Evolutionary conservation across 2,113 vertebrate genomes (phyloP), one percentile per base, ranked within the genome.

Genomic region (Callospermophilus lateralis): DNA sequence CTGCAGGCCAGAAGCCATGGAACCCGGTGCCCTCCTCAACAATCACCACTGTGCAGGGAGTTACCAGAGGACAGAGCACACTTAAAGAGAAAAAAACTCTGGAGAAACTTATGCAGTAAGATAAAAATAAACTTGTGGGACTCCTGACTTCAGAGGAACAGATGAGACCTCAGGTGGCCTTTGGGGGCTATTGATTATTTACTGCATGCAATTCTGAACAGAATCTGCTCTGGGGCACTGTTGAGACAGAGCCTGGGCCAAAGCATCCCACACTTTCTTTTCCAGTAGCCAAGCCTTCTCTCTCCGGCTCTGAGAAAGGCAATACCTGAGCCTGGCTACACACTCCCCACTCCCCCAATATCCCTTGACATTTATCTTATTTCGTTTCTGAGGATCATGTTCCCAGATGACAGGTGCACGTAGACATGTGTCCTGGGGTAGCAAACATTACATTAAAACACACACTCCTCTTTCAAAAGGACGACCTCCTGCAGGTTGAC

Each of bases 341-440:
- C 30, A 30, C 72, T 26, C 26, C 85, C 80, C 90, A 77, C 20
- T 39, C 74, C 48, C 63, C 53, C 55, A 61, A 68, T 9, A 48
- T 37, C 65, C 72, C 55, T 39, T 32, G 48, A 90, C 77, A 70
- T 55, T 93, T 55, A 83, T 70, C 93, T 93, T 53, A 65, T 84
- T 96, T 92, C 94, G 20, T 81, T 84, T 87, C 76, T 58, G 16
- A 84, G 74, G 92, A 68, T 96, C 95, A n/a, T 70, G 86, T 94
- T 96, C 79, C 90, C 96, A 84, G 55, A 78, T 80, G 93, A 95
- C 93, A 95, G 93, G 85, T 61, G 78, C 92, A 61, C 81, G 68
- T 3, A 74, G 42, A 85, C 74, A 24, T 13, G 37, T 17, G 76
- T 34, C 72, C 19, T 26, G 51, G 63, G 53, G 39, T 12, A 34